Base-by-base conservation (phyloP, 2,888 invertebrate genomes). In the Lasiommata megera region DNA sequence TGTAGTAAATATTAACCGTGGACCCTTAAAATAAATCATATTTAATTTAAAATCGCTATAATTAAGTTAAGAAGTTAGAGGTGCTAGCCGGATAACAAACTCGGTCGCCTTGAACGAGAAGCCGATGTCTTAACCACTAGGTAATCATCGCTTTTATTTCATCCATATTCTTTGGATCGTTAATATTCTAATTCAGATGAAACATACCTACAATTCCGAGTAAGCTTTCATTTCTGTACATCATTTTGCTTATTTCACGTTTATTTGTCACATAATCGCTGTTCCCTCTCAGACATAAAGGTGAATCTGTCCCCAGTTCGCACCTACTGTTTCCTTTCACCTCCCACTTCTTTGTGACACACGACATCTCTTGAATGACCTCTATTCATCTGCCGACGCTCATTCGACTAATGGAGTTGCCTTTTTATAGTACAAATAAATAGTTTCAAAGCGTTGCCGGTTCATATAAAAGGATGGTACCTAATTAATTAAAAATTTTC, bases 371-470 rank as follows among this genome's bases (percentile, higher is more conserved):
- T 66, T 80, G 82, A 87, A 86, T 84, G 82, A 81, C 81, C 82
- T 77, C 76, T 75, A 82, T 87, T 86, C 86, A 83, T 77, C 72
- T 72, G 72, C 70, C 74, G 74, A 70, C 76, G 77, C 75, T 87
- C 88, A 87, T 87, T 87, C 79, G 76, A 67, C 85, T 88, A 88
- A 89, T 88, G 88, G 89, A 83, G 79, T 81, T 79, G 84, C 83
- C 82, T 85, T 85, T 84, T 85, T 73, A 78, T 80, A 77, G 80
- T 82, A 78, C 74, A 77, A 82, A 81, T 84, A 82, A 83, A 82
- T 80, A 84, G 74, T 80, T 71, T 68, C 74, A 76, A 77, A 81
- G 76, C 71, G 67, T 60, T 66, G 65, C 63, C 63, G 65, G 63
- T 58, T 63, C 63, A 65, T 67, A 65, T 61, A 65, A 77, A 78